phyloP scores from a whole-genome alignment of 2,797 vertebrate genomes.

The Pristis pectinata region DNA sequence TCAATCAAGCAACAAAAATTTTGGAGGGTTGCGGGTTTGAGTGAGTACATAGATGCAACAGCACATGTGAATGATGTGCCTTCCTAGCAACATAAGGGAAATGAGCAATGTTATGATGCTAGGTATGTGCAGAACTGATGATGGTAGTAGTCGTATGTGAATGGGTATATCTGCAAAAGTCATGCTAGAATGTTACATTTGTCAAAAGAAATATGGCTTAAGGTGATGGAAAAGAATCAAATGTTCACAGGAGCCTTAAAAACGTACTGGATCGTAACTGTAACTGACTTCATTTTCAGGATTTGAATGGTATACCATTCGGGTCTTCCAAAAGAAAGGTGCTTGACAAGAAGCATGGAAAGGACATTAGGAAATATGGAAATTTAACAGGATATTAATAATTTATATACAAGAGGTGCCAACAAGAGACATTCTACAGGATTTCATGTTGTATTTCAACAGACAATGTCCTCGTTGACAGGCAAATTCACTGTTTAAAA shows the following conservation, averaged over 20 bases:
- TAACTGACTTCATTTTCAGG: neutral
- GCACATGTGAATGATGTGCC: neutral
- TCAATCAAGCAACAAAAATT: neutral
- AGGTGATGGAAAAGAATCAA: neutral
- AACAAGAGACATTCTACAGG: neutral
- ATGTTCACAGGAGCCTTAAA: neutral
- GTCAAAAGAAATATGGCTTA: neutral
- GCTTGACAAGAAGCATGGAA: neutral
- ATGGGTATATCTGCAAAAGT: neutral
- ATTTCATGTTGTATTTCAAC: neutral
- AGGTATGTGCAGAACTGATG: neutral
- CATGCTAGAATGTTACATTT: neutral
- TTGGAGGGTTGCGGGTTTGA: neutral
- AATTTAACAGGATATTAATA: neutral
- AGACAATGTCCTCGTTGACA: neutral
- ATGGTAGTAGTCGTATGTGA: neutral
- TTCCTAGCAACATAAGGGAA: neutral
- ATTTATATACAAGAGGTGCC: neutral
- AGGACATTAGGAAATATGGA: neutral
- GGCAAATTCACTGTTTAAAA: neutral
- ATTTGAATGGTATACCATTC: neutral
- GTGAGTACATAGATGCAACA: neutral
- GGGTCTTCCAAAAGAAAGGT: neutral
- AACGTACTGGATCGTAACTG: neutral
- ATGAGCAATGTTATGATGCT: neutral